A percentile compares a stretch with the other conserved stretches of the same genome.
phyloP scores from a whole-genome alignment of 2,888 invertebrate species.

The Dermolepida albohirtum region DNA sequence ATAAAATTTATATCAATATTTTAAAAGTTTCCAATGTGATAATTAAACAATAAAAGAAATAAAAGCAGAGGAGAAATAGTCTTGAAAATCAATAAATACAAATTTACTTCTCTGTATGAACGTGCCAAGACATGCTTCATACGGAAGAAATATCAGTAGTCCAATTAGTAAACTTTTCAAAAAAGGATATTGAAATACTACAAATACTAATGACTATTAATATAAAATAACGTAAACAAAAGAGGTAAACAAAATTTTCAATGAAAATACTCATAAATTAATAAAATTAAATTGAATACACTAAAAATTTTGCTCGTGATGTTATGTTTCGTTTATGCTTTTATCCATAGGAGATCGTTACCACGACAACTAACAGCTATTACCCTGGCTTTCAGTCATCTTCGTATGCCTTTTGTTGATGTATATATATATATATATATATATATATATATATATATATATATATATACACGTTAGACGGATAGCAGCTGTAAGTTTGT shows the following conservation, averaged over 20 bases:
- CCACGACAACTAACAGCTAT: constrained; percentile 49
- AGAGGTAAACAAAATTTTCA: constrained; percentile 43
- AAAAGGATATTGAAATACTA: not conserved
- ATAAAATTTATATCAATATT: too few relatives aligned
- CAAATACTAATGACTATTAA: not conserved
- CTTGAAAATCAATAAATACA: too few relatives aligned
- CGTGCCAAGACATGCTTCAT: too few relatives aligned
- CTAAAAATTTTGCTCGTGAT: constrained; percentile 51
- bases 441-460: not conserved
- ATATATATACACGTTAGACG: not conserved
- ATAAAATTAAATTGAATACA: constrained; percentile 44
- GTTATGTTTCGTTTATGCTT: constrained; percentile 54
- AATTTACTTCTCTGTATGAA: too few relatives aligned
- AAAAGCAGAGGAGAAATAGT: too few relatives aligned
- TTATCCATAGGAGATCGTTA: constrained; percentile 52
- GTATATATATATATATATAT: constrained; percentile 11
- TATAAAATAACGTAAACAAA: constrained; percentile 42
- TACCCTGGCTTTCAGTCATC: constrained; percentile 34
- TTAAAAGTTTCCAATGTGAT: too few relatives aligned
- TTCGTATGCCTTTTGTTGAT: constrained; percentile 16
- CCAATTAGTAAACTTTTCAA: not conserved
- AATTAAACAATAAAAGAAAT: too few relatives aligned
- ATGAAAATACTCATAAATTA: constrained; percentile 40
- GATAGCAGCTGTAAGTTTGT: too few relatives aligned
- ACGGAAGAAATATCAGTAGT: not conserved